These are phyloP conservation scores for Haplochromis burtoni DNA, from an alignment of 2,113 vertebrate species.

Conservation along the genomic window DNA sequence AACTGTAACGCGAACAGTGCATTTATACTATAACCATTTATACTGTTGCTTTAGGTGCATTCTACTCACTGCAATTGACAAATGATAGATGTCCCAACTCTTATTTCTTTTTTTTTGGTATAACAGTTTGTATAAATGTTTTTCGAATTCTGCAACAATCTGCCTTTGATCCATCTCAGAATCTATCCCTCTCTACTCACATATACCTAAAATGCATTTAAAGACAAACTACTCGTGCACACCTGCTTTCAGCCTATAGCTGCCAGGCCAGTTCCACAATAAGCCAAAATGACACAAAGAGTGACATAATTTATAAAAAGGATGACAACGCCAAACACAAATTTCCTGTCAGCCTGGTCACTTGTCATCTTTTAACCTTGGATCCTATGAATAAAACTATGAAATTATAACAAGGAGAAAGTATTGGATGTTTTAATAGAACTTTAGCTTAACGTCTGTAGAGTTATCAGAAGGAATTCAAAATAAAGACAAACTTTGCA, in stretches of 20 bases:
- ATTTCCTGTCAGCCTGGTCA: background rate
- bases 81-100: background rate
- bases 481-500: background rate
- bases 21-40: background rate
- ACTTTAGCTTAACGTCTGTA: background rate
- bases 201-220: background rate
- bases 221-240: background rate
- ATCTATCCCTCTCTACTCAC: background rate
- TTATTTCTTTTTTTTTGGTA: background rate
- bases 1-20: accelerated
- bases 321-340: accelerated
- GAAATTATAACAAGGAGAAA: background rate
- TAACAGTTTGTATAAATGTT: background rate
- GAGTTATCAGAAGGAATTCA: background rate
- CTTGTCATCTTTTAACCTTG: background rate
- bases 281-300: background rate
- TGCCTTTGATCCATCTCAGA: background rate
- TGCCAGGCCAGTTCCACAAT: background rate
- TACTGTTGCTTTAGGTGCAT: background rate
- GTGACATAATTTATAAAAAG: background rate
- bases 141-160: background rate
- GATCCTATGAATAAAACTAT: background rate
- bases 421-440: background rate
- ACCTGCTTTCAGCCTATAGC: background rate
- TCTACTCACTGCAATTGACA: background rate